Base-by-base conservation (phyloP, 2,113 vertebrate genomes). In the Zapornia atra region DNA sequence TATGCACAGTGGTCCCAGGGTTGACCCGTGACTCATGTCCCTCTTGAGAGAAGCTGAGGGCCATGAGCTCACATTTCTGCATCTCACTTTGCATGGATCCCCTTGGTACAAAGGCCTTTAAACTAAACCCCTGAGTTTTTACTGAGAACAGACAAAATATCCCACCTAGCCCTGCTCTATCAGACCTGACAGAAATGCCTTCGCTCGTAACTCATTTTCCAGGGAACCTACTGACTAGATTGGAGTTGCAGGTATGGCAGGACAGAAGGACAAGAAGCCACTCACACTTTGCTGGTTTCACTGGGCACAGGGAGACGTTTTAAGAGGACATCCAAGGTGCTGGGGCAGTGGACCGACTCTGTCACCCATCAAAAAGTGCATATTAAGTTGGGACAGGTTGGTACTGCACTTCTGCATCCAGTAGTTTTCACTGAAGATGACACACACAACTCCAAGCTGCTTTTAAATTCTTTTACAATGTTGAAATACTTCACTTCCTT, bases 41-140 rank as follows among this genome's bases (percentile, higher is more conserved):
- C 25, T 33, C 65, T 50, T 42, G 11, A 50, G 11, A 71, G 40
- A 78, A 66, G 12, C 34, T 56, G 13, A 21, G 20, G 60, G 46
- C 21, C 48, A 50, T 0, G 0, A 33, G 11, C 12, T 53, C 1
- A 5, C 31, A 29, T 65, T 70, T 53, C 36, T 64, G 5, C 16
- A 28, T 24, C 21, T 82, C 26, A 48, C 6, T 40, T 82, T 50
- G 28, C 14, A 26, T 15, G 14, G 24, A 50, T 31, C 14, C 20
- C 31, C 19, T 50, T 0, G 1, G 53, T 31, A 26, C 22, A 50
- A 60, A 78, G 56, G 18, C 11, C 34, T 44, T 66, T 36, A 59
- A 56, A 78, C 9, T 51, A 15, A 34, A 56, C 33, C 7, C 12
- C 15, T 59, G 12, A 26, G 10, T 29, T 69, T 63, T 57, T 51